These are phyloP conservation scores for Paramuricea clavata DNA, from an alignment of 92 coral and sea anemone genomes.

Conservation along the genomic window DNA sequence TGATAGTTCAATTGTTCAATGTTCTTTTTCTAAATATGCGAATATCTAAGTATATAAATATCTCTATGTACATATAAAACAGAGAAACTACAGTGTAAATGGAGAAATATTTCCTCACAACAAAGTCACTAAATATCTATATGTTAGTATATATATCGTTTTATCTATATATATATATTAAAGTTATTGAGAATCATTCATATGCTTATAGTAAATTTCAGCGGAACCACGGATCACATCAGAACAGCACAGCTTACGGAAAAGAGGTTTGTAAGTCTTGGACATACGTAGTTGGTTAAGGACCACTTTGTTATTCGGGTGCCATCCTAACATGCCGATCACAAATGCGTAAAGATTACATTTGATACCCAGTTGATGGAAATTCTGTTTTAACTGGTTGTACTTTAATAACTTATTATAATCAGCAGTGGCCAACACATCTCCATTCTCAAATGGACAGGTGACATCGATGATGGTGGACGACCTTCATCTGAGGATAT, in stretches of 20 bases:
- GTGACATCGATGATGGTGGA: background rate
- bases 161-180: too few species aligned
- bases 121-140: too few species aligned
- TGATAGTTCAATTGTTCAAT: too few species aligned
- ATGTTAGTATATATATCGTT: too few species aligned
- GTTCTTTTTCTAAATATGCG: too few species aligned
- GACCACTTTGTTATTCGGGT: background rate
- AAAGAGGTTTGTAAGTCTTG: background rate
- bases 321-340: background rate
- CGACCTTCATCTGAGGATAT: background rate
- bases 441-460: constrained; percentile 10
- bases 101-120: too few species aligned
- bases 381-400: background rate
- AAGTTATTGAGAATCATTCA: background rate
- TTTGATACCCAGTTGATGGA: background rate
- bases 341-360: background rate
- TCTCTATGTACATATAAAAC: too few species aligned
- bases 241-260: background rate
- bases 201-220: background rate
- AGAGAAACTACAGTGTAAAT: too few species aligned
- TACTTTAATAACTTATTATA: background rate
- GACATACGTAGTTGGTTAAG: background rate
- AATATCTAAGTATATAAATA: too few species aligned
- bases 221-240: constrained; percentile 12
- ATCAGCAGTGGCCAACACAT: background rate